Evolutionary conservation across 2,888 invertebrate genomes (phyloP).

Genomic region (Rhingia rostrata): DNA sequence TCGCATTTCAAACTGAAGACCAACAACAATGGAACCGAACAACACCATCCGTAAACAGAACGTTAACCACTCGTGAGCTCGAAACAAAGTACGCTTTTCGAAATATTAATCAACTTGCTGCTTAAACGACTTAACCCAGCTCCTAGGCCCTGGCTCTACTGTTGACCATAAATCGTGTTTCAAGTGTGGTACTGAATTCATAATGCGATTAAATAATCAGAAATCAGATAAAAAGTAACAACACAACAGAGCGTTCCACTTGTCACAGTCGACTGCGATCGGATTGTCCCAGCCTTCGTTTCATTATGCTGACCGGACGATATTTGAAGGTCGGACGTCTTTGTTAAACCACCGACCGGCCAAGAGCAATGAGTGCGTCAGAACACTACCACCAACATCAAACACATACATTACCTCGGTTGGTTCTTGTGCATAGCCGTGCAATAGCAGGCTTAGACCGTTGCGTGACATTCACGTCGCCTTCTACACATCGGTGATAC

Average conservation of each 20-base stretch:
- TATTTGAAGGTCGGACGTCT: slow-evolving; percentile 39
- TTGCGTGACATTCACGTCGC: neutral
- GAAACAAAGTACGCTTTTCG: too few relatives aligned
- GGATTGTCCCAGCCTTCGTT: slow-evolving; percentile 30
- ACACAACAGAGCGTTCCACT: slow-evolving; percentile 10
- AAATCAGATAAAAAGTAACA: slow-evolving; percentile 12
- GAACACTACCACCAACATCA: neutral
- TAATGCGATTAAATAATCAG: slow-evolving; percentile 27
- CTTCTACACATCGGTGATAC: neutral
- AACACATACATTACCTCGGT: neutral
- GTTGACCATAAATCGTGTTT: neutral
- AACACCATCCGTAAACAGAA: too few relatives aligned
- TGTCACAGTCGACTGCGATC: slow-evolving; percentile 30
- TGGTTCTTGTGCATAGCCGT: neutral
- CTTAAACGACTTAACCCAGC: neutral
- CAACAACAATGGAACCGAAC: too few relatives aligned
- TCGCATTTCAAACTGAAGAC: too few relatives aligned
- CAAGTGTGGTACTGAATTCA: slow-evolving; percentile 9
- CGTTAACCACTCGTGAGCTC: too few relatives aligned
- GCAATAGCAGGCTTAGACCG: neutral
- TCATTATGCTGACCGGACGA: slow-evolving; percentile 28
- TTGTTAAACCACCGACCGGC: slow-evolving; percentile 2
- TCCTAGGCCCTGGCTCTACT: neutral
- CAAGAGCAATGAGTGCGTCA: neutral
- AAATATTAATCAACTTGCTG: neutral